Percentiles rank a stretch among this genome's conserved stretches.
phyloP scores from a whole-genome alignment of 2,888 invertebrate genomes.

The Phyllotreta cruciferae region DNA sequence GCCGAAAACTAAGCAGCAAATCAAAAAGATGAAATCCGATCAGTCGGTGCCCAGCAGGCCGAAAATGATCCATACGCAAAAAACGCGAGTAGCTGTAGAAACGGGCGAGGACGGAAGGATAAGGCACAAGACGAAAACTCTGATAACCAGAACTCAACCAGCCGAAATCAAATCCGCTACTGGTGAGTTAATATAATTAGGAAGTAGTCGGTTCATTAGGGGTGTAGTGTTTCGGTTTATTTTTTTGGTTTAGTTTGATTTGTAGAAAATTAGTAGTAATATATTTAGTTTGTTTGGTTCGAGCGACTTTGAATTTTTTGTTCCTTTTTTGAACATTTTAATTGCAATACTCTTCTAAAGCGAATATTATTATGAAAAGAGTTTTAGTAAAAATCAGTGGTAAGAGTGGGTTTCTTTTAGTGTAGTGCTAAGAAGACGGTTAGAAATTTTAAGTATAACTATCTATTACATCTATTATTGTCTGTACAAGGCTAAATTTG shows the following conservation, averaged over 20 bases:
- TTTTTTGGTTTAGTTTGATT: conserved; percentile 12
- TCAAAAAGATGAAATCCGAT: conserved; percentile 52
- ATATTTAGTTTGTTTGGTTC: conserved; percentile 23
- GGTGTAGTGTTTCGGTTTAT: conserved; percentile 8
- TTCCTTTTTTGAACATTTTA: conserved; percentile 3
- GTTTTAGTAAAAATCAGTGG: too few species aligned
- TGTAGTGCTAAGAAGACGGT: too few species aligned
- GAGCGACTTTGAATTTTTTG: conserved; percentile 13
- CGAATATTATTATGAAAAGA: not conserved
- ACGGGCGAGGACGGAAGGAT: conserved; percentile 63
- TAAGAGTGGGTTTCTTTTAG: too few species aligned
- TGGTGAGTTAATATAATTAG: conserved; percentile 44
- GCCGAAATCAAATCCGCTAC: conserved; percentile 61
- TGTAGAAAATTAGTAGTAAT: conserved; percentile 29
- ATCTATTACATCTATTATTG: too few species aligned
- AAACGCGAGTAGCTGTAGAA: conserved; percentile 64
- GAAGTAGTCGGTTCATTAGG: conserved; percentile 18
- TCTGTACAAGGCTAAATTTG: too few species aligned
- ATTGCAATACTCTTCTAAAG: not conserved
- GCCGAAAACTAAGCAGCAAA: conserved; percentile 31
- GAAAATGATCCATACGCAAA: conserved; percentile 81
- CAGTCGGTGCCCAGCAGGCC: conserved; percentile 64
- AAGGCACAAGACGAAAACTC: conserved; percentile 66
- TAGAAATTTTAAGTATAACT: too few species aligned
- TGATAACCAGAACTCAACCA: conserved; percentile 64